Base-by-base conservation (phyloP, 2,888 invertebrate genomes). In the Himalopsyche tibetana region DNA sequence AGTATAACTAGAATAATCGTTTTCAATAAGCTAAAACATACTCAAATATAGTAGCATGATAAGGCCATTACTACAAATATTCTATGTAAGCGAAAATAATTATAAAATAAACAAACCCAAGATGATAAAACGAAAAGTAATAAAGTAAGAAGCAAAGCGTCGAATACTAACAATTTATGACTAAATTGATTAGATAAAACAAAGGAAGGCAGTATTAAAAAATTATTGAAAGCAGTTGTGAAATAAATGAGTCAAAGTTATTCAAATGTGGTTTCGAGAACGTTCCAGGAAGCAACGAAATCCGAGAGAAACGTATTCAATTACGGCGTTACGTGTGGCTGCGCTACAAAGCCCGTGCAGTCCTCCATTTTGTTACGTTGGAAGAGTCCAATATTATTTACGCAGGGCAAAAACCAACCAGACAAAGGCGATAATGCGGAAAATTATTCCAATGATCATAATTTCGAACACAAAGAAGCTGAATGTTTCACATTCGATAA, bases 381-480 rank as follows among this genome's bases (percentile, higher is more conserved):
- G 63, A 63, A n/a, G 63, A 63, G 63, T 28, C 63, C 63, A 63
- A 8, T 63, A 63, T 19, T 63, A 63, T 63, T 45, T 51, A 51
- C 51, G 4, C 51, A 51, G 51, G 15, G 51, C 51, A 4, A 15
- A 4, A 51, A 51, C 15, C 51, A 51, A 51, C 15, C 12, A 2
- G 15, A 15, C 12, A 51, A 51, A 15, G 3, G 15, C 15, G 4
- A 19, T 63, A 19, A 63, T 6, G 6, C 63, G 6, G 0, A 63
- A 11, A 19, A 15, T 63, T 4, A 12, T 55, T 55, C 12, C 6
- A 55, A 5, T 55, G 0, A 12, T 17, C 11, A 55, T 42, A 12
- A 51, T 51, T 51, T 51, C 15, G 6, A 4, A 51, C 4, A 51
- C 15, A 15, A 4, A 45, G 8, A 45, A 15, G 51, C 15, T 51